phyloP scores from a whole-genome alignment of 1,140 invertebrate genomes.

The Anoplophora glabripennis region DNA sequence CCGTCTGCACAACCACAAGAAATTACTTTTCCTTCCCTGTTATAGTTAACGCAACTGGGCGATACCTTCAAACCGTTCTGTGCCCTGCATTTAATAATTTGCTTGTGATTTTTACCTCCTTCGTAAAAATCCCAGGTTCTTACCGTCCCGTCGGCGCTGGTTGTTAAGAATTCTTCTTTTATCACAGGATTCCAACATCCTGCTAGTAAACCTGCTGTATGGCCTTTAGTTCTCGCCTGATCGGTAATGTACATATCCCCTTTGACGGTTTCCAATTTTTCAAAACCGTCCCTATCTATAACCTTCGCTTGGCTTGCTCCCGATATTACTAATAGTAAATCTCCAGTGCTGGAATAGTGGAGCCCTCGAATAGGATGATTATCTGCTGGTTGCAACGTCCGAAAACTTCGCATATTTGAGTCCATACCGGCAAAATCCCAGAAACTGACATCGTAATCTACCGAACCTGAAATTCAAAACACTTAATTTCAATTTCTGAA shows the following conservation, averaged over 20 bases:
- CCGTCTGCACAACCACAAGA: conserved; percentile 93
- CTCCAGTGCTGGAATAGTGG: conserved; percentile 91
- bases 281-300: conserved; percentile 93
- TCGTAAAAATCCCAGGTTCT: conserved; percentile 85
- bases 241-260: conserved; percentile 96
- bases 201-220: conserved; percentile 85
- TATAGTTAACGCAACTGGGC: conserved; percentile 82
- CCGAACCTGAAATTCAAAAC: conserved; percentile 61
- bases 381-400: conserved; percentile 90
- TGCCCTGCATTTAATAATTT: conserved; percentile 86
- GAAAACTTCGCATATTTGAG: conserved; percentile 81
- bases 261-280: conserved; percentile 92
- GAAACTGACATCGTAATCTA: conserved; percentile 94
- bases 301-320: conserved; percentile 91
- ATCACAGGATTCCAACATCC: conserved; percentile 93
- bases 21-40: conserved; percentile 83
- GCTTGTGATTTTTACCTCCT: conserved; percentile 71
- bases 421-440: conserved; percentile 99
- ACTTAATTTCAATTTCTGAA: neutral
- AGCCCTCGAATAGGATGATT: conserved; percentile 90
- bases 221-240: conserved; percentile 93
- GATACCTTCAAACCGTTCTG: conserved; percentile 85
- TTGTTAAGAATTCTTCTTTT: conserved; percentile 92
- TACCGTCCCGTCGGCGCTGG: conserved; percentile 88
- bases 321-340: conserved; percentile 90